These are phyloP conservation scores for Trachelus stipa DNA, from an alignment of 2,888 invertebrate species.

Conservation along the genomic window DNA sequence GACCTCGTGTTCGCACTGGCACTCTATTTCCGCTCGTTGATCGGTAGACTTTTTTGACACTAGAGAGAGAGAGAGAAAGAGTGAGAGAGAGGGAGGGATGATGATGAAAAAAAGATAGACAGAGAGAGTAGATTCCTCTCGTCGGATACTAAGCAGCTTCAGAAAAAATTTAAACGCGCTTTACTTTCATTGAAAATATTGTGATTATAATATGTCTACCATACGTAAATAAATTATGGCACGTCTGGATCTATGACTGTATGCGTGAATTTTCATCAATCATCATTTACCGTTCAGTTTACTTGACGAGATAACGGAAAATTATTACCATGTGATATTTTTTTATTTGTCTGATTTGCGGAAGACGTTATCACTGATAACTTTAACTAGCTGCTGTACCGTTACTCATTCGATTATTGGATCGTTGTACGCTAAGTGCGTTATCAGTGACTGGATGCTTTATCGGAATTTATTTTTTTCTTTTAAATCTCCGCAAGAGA, in stretches of 20 bases:
- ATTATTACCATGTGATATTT: background rate
- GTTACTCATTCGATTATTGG: background rate
- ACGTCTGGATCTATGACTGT: background rate
- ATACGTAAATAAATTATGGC: background rate
- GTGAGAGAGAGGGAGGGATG: constrained; percentile 1
- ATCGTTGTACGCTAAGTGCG: background rate
- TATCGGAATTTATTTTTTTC: background rate
- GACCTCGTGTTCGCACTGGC: constrained; percentile 12
- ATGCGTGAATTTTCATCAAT: background rate
- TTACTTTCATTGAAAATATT: background rate
- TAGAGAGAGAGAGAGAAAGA: background rate
- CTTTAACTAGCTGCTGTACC: background rate
- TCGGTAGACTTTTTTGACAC: background rate
- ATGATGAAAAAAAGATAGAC: constrained; percentile 1
- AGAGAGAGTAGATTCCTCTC: constrained; percentile 17
- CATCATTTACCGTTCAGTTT: background rate
- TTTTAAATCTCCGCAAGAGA: background rate
- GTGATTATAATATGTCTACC: background rate
- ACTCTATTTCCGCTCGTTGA: constrained; percentile 21
- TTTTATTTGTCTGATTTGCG: background rate
- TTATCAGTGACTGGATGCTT: background rate
- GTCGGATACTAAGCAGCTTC: background rate
- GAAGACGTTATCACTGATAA: background rate
- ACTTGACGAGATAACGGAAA: background rate
- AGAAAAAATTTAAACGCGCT: background rate